Evolutionary conservation across 1,140 invertebrate species (phyloP), one percentile per base, ranked within the genome.

Genomic region (Leptopilina boulardi): DNA sequence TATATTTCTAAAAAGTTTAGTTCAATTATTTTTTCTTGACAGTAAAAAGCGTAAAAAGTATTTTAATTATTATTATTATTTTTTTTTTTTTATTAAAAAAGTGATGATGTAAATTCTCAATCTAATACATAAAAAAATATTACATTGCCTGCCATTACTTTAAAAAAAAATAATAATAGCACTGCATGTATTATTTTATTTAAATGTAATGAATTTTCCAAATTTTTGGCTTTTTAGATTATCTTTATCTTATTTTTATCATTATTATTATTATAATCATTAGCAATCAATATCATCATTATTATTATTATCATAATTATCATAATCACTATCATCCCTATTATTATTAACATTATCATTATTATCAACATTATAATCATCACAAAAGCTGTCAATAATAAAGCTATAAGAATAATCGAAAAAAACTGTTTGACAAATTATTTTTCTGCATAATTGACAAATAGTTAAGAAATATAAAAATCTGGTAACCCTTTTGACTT

Each of bases 381-480:
- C 23, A 34, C 13, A 66, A 66, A 66, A 26, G 19, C n/a, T 54
- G 51, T 54, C 51, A 54, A 23, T 9, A 30, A 66, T 30, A 26
- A 66, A 10, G 10, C 13, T 66, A 11, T 23, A 30, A 59, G n/a
- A 11, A 66, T 59, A 26, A 59, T 30, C 13, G 59, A 30, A 26
- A 66, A 30, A 66, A 30, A 66, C 3, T 30, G 11, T 30, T n/a
- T n/a, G 26, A 66, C 26, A 30, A 21, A 59, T 47, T 21, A 59
- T 30, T 15, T 66, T 66, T 66, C 26, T 30, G 23, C 15, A 66
- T 66, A 66, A 66, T 66, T 66, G 13, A 66, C 59, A 66, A 66
- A 23, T 66, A 26, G 23, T 30, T 66, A 66, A 30, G 26, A 66
- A 66, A 34, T 66, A 34, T 66, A 66, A 30, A 30, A 66, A 66